Evolutionary conservation across 2,888 invertebrate genomes (phyloP).

Genomic region (Octodonta nipae): DNA sequence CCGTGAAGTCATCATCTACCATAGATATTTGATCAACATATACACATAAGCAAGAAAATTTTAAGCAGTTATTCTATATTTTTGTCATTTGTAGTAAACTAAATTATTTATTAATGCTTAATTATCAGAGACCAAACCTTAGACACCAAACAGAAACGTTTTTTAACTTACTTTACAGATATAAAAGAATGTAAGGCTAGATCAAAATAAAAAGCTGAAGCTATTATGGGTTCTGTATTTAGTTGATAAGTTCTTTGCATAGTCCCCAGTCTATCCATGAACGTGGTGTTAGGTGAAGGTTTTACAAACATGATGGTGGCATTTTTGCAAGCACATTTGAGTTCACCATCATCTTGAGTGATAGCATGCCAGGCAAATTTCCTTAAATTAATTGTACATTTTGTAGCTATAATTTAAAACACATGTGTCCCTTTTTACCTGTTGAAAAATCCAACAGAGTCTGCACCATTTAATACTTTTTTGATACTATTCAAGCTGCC

Average conservation of each 20-base stretch:
- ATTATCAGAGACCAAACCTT: too few relatives aligned
- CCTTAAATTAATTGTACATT: constrained; percentile 26
- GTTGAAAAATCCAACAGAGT: constrained; percentile 60
- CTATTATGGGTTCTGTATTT: constrained; percentile 59
- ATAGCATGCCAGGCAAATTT: constrained; percentile 67
- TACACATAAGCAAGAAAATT: too few relatives aligned
- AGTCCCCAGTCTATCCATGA: constrained; percentile 55
- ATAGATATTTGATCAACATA: too few relatives aligned
- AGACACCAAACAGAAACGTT: too few relatives aligned
- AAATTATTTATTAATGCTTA: too few relatives aligned
- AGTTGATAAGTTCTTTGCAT: constrained; percentile 59
- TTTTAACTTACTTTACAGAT: constrained; percentile 50
- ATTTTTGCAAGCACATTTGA: constrained; percentile 63
- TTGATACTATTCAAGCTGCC: constrained; percentile 59
- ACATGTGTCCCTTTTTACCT: constrained; percentile 10
- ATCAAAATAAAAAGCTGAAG: constrained; percentile 80
- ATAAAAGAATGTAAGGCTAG: constrained; percentile 59
- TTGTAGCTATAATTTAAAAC: not conserved
- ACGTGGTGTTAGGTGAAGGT: constrained; percentile 55
- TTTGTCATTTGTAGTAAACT: too few relatives aligned
- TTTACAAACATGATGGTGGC: constrained; percentile 62
- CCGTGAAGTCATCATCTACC: too few relatives aligned
- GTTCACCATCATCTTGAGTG: constrained; percentile 59
- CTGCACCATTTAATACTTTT: constrained; percentile 41
- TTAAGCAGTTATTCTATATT: too few relatives aligned